Evolutionary conservation across 2,888 invertebrate genomes (phyloP), one percentile per base, ranked within the genome.

Genomic region (Petrophora chlorosata): DNA sequence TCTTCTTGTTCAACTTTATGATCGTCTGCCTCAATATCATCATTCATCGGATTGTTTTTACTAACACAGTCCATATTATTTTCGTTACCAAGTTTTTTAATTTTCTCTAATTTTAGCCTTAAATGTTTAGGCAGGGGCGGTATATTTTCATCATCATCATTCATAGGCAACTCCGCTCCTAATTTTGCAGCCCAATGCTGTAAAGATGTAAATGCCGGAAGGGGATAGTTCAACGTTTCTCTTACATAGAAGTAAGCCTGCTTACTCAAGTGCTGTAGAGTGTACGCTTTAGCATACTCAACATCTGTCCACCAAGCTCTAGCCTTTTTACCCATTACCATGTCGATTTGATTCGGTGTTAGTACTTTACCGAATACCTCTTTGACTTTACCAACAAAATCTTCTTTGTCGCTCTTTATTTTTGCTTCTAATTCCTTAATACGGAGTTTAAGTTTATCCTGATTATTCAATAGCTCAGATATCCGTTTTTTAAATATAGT

Each of bases 401-500:
- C 19, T 3, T 29, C 7, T 15, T 35, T 22, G 4, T 22, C 10
- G 2, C 5, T 15, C 14, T 22, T 3, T 4, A 35, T 12, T 15
- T 19, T 16, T 0, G 22, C 12, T 35, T 43, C 35, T 12, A 43
- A 15, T 5, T 43, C 12, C 35, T 43, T 35, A 0, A 43, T 23
- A 3, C n/a, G 13, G 2, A 9, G 15, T 3, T 29, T 15, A 5
- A 43, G 2, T 10, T 28, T 15, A 3, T 35, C 35, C 7, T 35
- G 26, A 29, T 19, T 29, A 0, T 19, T 12, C n/a, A 29, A 0
- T 2, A 43, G 15, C 3, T 22, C 15, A 3, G 10, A 7, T 1
- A 43, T 43, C 14, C 29, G 19, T 7, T 29, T 35, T 35, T 29
- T 35, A 16, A 29, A 43, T n/a, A 43, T 22, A 14, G 22, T 12